Conservation (phyloP, 2,888 invertebrate genomes). For the Eupsilia transversa region DNA sequence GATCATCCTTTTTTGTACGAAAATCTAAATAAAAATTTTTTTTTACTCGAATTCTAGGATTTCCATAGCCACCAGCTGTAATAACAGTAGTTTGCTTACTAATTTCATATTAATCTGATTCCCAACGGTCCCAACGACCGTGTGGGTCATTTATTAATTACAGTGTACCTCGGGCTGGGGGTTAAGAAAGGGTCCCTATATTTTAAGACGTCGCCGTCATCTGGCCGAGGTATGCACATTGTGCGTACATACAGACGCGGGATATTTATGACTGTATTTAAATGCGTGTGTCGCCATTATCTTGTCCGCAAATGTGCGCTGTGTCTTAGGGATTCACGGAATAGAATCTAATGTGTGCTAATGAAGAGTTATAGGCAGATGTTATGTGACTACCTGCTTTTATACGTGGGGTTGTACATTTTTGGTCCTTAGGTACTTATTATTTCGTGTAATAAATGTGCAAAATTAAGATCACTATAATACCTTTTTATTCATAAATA, state of each 20-base stretch:
- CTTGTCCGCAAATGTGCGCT: constrained; percentile 60
- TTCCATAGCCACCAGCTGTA: constrained; percentile 1
- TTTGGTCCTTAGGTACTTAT: neutral
- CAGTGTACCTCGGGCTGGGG: constrained; percentile 80
- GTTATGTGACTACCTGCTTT: constrained; percentile 6
- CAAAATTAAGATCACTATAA: neutral
- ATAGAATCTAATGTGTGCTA: constrained; percentile 54
- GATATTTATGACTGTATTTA: constrained; percentile 81
- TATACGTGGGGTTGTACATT: neutral
- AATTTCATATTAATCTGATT: constrained; percentile 79
- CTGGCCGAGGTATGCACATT: constrained; percentile 86
- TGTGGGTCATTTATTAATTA: constrained; percentile 90
- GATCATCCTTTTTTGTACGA: too few species aligned
- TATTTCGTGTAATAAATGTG: neutral
- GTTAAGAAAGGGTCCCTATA: constrained; percentile 88
- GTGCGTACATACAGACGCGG: constrained; percentile 67
- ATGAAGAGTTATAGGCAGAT: constrained; percentile 42
- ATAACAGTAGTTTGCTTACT: constrained; percentile 61
- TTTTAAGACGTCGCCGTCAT: constrained; percentile 88
- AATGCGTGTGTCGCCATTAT: constrained; percentile 67
- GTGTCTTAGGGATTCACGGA: constrained; percentile 57
- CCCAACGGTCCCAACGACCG: constrained; percentile 75
- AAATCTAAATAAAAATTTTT: too few species aligned
- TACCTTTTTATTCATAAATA: too few species aligned
- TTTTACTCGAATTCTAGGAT: too few species aligned